Conservation (phyloP, 2,113 vertebrate genomes). For the Cepphus grylle region DNA sequence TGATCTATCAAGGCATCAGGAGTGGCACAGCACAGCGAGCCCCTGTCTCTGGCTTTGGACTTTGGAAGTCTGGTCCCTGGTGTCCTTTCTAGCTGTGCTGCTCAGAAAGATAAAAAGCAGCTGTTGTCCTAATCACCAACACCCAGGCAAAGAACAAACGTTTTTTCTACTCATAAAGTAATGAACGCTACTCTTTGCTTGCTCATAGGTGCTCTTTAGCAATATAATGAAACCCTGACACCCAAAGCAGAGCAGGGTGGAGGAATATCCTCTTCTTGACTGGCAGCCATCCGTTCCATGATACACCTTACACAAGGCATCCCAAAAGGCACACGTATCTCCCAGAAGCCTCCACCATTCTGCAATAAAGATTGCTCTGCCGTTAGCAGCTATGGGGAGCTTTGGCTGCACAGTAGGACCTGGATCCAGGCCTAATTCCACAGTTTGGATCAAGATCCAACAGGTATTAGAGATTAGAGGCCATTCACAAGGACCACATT, state of each 20-base stretch:
- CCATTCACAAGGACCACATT: background rate
- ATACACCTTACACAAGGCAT: background rate
- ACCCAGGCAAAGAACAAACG: background rate
- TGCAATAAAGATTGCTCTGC: background rate
- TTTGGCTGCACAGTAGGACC: background rate
- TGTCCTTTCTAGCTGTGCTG: background rate
- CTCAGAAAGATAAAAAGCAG: background rate
- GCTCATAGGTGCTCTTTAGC: background rate
- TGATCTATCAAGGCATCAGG: background rate
- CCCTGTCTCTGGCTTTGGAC: background rate
- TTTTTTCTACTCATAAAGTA: background rate
- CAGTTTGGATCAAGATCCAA: conserved; percentile 2
- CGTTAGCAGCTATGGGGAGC: background rate
- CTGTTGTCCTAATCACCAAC: background rate
- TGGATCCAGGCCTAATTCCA: conserved; percentile 16
- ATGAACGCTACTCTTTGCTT: background rate
- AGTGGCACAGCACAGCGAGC: background rate
- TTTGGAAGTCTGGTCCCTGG: background rate
- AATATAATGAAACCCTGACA: background rate
- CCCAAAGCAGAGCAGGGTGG: background rate
- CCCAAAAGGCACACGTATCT: background rate
- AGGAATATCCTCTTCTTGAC: background rate
- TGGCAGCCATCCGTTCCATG: background rate
- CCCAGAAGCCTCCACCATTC: background rate
- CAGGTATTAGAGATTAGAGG: conserved; percentile 33